phyloP scores from a whole-genome alignment of 2,113 vertebrate species.

The Vireo altiloquus region DNA sequence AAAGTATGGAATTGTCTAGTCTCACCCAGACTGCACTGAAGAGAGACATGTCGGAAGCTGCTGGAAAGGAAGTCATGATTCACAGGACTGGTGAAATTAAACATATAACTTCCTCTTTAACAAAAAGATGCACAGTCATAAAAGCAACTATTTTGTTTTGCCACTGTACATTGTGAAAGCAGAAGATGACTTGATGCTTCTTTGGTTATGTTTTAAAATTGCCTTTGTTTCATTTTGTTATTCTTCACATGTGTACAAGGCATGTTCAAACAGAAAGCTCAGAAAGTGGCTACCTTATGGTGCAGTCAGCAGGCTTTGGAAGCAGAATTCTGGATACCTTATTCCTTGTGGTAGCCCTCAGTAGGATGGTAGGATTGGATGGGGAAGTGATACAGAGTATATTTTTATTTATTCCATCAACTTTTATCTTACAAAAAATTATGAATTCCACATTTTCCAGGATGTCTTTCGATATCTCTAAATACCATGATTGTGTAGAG shows the following conservation, averaged over 20 bases:
- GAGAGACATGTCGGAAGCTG: background rate
- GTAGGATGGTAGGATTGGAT: background rate
- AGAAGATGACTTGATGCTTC: background rate
- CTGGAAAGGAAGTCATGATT: background rate
- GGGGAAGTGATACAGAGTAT: background rate
- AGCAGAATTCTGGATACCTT: background rate
- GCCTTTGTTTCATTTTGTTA: background rate
- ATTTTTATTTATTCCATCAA: background rate
- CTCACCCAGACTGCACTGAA: background rate
- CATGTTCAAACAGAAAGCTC: background rate
- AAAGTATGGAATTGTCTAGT: background rate
- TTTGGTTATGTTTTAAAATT: constrained; percentile 25
- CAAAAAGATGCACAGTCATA: background rate
- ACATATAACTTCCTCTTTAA: background rate
- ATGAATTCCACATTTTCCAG: background rate
- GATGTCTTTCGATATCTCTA: background rate
- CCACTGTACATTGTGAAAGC: background rate
- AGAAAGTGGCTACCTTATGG: background rate
- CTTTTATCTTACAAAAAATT: background rate
- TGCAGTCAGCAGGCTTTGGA: background rate
- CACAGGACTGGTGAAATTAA: background rate
- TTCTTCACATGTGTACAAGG: background rate
- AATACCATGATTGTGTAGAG: background rate
- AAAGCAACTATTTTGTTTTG: background rate
- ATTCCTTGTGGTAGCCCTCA: background rate